phyloP scores from a whole-genome alignment of 2,888 invertebrate species.

The Parapristionchus giblindavisi region DNA sequence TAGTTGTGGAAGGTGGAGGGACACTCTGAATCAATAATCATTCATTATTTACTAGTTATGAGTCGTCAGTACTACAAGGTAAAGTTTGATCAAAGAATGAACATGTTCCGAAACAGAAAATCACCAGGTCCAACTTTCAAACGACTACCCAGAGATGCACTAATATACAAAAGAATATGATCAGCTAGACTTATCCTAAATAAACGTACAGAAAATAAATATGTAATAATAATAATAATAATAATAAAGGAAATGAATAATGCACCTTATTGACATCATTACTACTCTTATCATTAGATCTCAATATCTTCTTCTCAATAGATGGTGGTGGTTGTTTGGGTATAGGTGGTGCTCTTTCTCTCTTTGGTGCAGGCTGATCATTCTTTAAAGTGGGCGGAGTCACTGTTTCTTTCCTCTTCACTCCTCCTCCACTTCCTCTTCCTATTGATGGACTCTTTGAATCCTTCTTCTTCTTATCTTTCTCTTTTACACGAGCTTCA shows the following conservation, averaged over 20 bases:
- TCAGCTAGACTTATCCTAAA: no score
- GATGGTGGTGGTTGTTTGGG: no score
- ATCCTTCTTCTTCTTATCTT: not conserved
- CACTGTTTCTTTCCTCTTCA: not conserved
- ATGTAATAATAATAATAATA: not conserved
- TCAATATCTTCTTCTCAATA: not conserved
- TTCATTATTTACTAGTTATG: no score
- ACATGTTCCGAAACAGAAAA: no score
- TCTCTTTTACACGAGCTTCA: slow-evolving; percentile 9
- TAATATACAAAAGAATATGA: no score
- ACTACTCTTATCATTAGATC: not conserved
- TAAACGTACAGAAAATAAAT: no score
- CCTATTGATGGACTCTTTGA: no score
- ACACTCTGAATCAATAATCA: not conserved
- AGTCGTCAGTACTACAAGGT: no score
- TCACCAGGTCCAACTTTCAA: not conserved
- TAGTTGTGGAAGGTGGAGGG: not conserved
- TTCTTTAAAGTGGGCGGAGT: not conserved
- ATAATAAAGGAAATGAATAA: not conserved
- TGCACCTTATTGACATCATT: not conserved
- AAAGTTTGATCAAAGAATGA: no score
- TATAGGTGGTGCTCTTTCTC: not conserved
- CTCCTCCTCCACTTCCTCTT: no score
- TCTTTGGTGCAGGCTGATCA: not conserved
- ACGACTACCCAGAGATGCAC: no score